A percentile compares a stretch with the other conserved stretches of the same genome.
These are phyloP conservation scores for Brachypodius melanocephalos DNA, from an alignment of 2,113 vertebrate genomes.

Conservation along the genomic window DNA sequence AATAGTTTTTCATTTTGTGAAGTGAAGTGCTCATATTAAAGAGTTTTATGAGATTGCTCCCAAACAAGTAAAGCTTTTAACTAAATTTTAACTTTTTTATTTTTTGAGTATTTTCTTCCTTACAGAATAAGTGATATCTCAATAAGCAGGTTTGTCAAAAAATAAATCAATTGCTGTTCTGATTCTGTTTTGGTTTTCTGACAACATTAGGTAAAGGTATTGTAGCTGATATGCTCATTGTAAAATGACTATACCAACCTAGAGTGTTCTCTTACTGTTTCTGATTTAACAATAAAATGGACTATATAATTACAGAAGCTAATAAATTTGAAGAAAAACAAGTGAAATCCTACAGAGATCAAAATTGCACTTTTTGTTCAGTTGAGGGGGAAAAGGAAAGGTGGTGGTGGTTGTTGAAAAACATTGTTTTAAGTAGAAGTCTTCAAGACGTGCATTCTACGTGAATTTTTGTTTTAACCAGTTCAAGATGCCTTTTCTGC, in stretches of 20 bases:
- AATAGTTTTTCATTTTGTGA: slow-evolving; percentile 79
- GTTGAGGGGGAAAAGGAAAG: neutral
- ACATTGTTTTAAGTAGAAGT: neutral
- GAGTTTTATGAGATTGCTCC: slow-evolving; percentile 77
- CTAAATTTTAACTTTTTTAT: slow-evolving; percentile 56
- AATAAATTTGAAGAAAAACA: neutral
- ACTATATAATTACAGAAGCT: neutral
- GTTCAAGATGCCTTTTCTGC: neutral
- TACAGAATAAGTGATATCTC: neutral
- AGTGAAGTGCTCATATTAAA: slow-evolving; percentile 76
- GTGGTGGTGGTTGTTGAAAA: neutral
- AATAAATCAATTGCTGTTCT: neutral
- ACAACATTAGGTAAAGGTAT: neutral
- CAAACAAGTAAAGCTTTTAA: slow-evolving; percentile 63
- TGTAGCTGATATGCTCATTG: slow-evolving; percentile 11
- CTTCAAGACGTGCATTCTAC: neutral
- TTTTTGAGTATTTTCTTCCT: slow-evolving; percentile 54
- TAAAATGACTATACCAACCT: slow-evolving; percentile 8
- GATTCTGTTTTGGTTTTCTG: slow-evolving; percentile 31
- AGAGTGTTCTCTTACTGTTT: slow-evolving; percentile 27
- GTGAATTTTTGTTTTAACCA: neutral
- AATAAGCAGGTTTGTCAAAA: slow-evolving; percentile 38
- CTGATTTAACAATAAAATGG: neutral
- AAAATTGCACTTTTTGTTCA: neutral
- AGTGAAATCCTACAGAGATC: neutral